Evolutionary conservation across 2,888 invertebrate genomes (phyloP).

Genomic region (Clostera curtula): DNA sequence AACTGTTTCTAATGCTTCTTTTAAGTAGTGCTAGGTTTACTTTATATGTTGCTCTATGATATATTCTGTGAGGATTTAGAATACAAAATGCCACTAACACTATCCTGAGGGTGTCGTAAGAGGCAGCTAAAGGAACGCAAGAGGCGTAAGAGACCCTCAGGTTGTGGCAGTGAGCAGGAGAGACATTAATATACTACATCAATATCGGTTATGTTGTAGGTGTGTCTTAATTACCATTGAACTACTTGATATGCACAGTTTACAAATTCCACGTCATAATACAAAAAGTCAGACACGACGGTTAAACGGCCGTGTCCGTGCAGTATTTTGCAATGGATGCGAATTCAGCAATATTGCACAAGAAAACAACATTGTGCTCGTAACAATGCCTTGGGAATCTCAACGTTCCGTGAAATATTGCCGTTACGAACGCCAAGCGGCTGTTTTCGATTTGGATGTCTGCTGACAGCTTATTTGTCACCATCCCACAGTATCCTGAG

Average conservation of each 20-base stretch:
- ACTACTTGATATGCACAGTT: conserved; percentile 20
- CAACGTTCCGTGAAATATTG: conserved; percentile 34
- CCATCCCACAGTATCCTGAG: no score
- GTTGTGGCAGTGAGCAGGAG: no score
- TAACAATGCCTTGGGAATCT: conserved; percentile 59
- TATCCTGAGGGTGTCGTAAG: no score
- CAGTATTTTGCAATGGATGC: conserved; percentile 53
- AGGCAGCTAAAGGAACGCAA: no score
- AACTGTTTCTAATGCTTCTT: conserved; percentile 5
- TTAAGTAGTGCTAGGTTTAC: background rate
- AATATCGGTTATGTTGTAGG: conserved; percentile 8
- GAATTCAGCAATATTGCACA: conserved; percentile 65
- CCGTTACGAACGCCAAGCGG: conserved; percentile 17
- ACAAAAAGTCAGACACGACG: conserved; percentile 43
- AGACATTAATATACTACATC: no score
- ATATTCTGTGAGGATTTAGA: no score
- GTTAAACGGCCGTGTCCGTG: conserved; percentile 46
- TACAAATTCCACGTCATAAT: conserved; percentile 36
- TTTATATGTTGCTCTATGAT: no score
- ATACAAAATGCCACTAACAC: no score
- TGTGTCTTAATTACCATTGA: conserved; percentile 8
- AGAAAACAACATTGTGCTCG: conserved; percentile 61
- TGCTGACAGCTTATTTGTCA: no score
- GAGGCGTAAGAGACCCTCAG: no score
- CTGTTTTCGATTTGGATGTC: conserved; percentile 9